Conservation (phyloP, 2,888 invertebrate genomes). For the Laspeyria flexula region DNA sequence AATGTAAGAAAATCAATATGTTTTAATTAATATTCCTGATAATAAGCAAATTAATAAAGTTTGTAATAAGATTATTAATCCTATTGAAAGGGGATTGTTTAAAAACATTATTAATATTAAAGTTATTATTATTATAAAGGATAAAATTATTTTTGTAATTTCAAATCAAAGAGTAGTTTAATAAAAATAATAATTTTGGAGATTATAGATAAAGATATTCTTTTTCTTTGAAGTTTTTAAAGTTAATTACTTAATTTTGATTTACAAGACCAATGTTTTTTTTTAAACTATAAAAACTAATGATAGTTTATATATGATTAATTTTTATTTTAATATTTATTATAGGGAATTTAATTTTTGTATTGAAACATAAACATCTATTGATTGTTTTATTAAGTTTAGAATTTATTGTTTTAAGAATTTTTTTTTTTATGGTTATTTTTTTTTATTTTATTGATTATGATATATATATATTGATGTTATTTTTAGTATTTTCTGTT, state of each 20-base stretch:
- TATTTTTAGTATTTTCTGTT: slow-evolving; percentile 87
- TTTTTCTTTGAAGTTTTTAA: slow-evolving; percentile 88
- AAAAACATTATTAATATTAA: slow-evolving; percentile 61
- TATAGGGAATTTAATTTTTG: slow-evolving; percentile 81
- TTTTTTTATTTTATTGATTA: slow-evolving; percentile 74
- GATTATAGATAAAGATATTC: slow-evolving; percentile 86
- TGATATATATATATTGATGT: slow-evolving; percentile 85
- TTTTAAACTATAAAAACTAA: slow-evolving; percentile 88
- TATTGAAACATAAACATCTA: slow-evolving; percentile 86
- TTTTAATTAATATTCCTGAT: slow-evolving; percentile 76
- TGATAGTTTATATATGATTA: slow-evolving; percentile 76
- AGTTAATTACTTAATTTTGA: slow-evolving; percentile 84
- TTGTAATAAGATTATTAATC: slow-evolving; percentile 83
- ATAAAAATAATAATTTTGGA: slow-evolving; percentile 90
- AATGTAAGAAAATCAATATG: slow-evolving; percentile 87
- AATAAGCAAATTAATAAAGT: slow-evolving; percentile 78
- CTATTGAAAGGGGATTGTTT: slow-evolving; percentile 84
- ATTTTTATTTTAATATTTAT: slow-evolving; percentile 80
- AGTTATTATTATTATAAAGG: slow-evolving; percentile 65
- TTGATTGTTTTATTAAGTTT: slow-evolving; percentile 86
- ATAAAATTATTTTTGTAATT: slow-evolving; percentile 66
- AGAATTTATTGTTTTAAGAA: slow-evolving; percentile 86
- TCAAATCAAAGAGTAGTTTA: slow-evolving; percentile 88
- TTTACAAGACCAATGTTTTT: slow-evolving; percentile 90
- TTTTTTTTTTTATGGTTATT: slow-evolving; percentile 82